phyloP scores from a whole-genome alignment of 2,797 vertebrate genomes.

The Siniperca scherzeri region DNA sequence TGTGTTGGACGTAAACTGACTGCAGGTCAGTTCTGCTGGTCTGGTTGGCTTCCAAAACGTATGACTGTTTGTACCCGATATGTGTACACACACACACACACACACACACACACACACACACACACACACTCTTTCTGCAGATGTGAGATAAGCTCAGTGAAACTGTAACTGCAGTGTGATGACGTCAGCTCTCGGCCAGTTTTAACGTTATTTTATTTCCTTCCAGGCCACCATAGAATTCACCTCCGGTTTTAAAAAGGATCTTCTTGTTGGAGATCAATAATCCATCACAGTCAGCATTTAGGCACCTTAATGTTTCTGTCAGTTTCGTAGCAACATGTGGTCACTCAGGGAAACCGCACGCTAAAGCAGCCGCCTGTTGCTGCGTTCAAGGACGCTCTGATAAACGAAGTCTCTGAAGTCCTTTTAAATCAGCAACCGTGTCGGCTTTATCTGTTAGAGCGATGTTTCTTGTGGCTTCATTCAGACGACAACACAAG shows the following conservation, averaged over 20 bases:
- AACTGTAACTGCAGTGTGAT: neutral
- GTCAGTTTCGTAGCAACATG: no score
- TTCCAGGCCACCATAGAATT: neutral
- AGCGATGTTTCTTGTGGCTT: no score
- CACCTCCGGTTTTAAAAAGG: neutral
- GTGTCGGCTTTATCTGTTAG: no score
- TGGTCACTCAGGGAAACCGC: no score
- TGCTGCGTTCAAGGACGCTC: slow-evolving; percentile 19
- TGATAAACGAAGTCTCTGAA: neutral
- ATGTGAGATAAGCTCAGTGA: slow-evolving; percentile 25
- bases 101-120: slow-evolving; percentile 31
- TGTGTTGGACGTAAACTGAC: slow-evolving; percentile 5
- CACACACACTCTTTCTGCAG: slow-evolving; percentile 5
- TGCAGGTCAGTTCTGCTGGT: slow-evolving; percentile 35
- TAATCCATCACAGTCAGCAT: neutral
- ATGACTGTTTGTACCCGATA: slow-evolving; percentile 4
- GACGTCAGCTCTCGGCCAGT: slow-evolving; percentile 4
- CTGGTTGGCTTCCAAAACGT: slow-evolving; percentile 33
- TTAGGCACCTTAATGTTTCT: no score
- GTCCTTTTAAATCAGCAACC: no score
- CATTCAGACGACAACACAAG: no score
- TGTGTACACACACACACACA: slow-evolving; percentile 22
- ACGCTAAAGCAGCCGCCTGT: neutral
- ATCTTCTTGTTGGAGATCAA: neutral
- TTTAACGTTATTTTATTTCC: neutral